A percentile compares a stretch with the other conserved stretches of the same genome.
These are phyloP conservation scores for Holacanthella duospinosa DNA, from an alignment of 2,888 invertebrate species.

Conservation along the genomic window DNA sequence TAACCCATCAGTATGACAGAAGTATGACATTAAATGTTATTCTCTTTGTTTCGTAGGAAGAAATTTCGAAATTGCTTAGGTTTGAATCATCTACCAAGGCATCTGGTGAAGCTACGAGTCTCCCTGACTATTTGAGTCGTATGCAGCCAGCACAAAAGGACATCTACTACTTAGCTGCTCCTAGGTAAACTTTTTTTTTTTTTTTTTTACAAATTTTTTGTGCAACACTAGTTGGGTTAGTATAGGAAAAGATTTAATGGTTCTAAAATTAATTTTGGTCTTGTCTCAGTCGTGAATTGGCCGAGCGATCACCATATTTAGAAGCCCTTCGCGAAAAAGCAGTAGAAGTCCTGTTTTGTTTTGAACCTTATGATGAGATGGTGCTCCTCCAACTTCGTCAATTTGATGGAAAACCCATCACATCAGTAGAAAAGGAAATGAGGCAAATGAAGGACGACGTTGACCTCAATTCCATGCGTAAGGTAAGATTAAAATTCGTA, in stretches of 20 bases:
- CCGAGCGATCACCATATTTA: slow-evolving; percentile 88
- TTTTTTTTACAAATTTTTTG: too few species aligned
- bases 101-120: slow-evolving; percentile 58
- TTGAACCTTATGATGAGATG: slow-evolving; percentile 93
- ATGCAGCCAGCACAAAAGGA: slow-evolving; percentile 70
- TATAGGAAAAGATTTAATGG: background rate
- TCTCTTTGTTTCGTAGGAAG: slow-evolving; percentile 53
- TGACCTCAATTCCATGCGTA: slow-evolving; percentile 54
- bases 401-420: slow-evolving; percentile 64
- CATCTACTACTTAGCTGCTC: slow-evolving; percentile 87
- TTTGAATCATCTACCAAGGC: slow-evolving; percentile 80
- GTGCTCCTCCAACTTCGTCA: slow-evolving; percentile 79
- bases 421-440: slow-evolving; percentile 90
- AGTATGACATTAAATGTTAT: slow-evolving; percentile 10
- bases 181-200: slow-evolving; percentile 52
- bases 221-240: background rate
- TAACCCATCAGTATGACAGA: too few species aligned
- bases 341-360: slow-evolving; percentile 87
- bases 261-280: background rate
- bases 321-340: slow-evolving; percentile 80
- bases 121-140: slow-evolving; percentile 67
- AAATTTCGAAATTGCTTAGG: slow-evolving; percentile 74
- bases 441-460: slow-evolving; percentile 55
- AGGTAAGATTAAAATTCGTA: slow-evolving; percentile 13
- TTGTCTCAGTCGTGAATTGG: slow-evolving; percentile 75